phyloP scores from a whole-genome alignment of 2,888 invertebrate species.

The Leptopilina syphax region DNA sequence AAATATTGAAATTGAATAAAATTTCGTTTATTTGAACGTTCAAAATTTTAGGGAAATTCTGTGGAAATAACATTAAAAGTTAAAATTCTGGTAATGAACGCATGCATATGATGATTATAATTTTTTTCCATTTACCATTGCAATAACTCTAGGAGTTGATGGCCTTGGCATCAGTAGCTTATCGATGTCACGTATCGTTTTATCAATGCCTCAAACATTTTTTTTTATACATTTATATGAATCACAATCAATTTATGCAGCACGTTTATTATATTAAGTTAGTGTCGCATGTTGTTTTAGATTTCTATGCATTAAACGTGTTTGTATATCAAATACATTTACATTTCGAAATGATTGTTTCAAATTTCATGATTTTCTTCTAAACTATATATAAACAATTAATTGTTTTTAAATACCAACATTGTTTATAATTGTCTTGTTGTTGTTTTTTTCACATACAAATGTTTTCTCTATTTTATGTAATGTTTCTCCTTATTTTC shows the following conservation, averaged over 20 bases:
- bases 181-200: constrained; percentile 22
- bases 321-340: neutral
- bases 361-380: too few relatives aligned
- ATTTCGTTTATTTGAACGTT: too few relatives aligned
- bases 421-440: too few relatives aligned
- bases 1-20: too few relatives aligned
- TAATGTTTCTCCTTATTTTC: too few relatives aligned
- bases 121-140: neutral
- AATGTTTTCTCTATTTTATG: too few relatives aligned
- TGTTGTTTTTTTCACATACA: too few relatives aligned
- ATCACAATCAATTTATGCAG: neutral
- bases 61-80: too few relatives aligned
- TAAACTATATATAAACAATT: too few relatives aligned
- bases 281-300: neutral
- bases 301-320: neutral
- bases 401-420: too few relatives aligned
- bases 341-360: too few relatives aligned
- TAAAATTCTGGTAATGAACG: neutral
- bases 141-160: constrained; percentile 18
- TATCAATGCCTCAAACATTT: constrained; percentile 20
- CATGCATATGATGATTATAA: neutral
- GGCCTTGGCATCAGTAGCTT: constrained; percentile 21
- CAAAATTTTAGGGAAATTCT: too few relatives aligned
- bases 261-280: neutral
- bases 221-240: constrained; percentile 5